A percentile compares a stretch with the other conserved stretches of the same genome.
These are phyloP conservation scores for Diorhabda carinulata DNA, from an alignment of 1,140 invertebrate species.

Conservation along the genomic window DNA sequence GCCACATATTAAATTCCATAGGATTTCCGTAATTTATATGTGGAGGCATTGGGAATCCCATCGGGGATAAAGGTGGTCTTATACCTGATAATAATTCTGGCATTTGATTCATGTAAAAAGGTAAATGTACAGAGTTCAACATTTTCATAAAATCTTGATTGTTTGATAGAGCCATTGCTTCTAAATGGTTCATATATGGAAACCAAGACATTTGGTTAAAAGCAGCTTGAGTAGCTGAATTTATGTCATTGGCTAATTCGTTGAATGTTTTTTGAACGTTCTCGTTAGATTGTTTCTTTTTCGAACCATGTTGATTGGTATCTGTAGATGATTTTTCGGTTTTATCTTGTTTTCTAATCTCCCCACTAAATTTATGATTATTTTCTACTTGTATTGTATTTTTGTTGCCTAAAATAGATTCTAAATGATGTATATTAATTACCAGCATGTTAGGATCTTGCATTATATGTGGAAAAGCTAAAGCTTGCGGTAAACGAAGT, in stretches of 20 bases:
- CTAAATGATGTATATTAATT: conserved; percentile 70
- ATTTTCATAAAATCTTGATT: conserved; percentile 53
- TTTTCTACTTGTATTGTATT: conserved; percentile 1
- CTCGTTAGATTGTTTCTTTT: conserved; percentile 9
- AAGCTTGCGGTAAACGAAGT: conserved; percentile 64
- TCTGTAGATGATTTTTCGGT: conserved; percentile 5
- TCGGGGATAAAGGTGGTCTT: conserved; percentile 45
- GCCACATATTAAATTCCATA: conserved; percentile 63
- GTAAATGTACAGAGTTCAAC: conserved; percentile 38
- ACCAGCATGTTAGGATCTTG: conserved; percentile 75
- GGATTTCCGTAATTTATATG: conserved; percentile 53
- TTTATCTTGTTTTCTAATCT: conserved; percentile 28
- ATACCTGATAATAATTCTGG: conserved; percentile 46
- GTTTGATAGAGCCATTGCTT: conserved; percentile 42
- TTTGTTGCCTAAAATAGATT: conserved; percentile 63
- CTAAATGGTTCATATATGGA: conserved; percentile 63
- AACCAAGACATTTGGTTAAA: conserved; percentile 69
- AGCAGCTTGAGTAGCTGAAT: conserved; percentile 61
- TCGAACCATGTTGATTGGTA: not conserved
- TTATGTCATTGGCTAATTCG: conserved; percentile 56
- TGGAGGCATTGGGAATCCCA: conserved; percentile 50
- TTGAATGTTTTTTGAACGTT: conserved; percentile 20
- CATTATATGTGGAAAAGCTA: conserved; percentile 65
- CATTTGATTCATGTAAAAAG: conserved; percentile 50
- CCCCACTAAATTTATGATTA: conserved; percentile 31